Conservation (phyloP, 2,888 invertebrate species). For the Xestobium rufovillosum region DNA sequence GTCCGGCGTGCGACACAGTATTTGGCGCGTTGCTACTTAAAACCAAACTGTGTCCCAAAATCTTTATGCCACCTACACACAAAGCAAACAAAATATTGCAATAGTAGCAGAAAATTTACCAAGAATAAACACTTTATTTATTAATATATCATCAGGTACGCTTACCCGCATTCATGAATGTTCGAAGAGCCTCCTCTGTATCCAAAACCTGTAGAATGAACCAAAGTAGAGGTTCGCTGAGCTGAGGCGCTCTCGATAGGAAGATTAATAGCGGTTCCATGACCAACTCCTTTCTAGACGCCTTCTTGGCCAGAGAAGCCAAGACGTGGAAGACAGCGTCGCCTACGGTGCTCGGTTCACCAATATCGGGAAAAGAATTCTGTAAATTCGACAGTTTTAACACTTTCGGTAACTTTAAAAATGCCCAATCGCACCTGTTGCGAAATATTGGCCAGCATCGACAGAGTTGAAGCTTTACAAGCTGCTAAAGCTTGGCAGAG, state of each 20-base stretch:
- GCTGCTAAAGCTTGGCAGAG: slow-evolving; percentile 73
- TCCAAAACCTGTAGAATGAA: slow-evolving; percentile 74
- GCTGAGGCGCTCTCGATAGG: slow-evolving; percentile 49
- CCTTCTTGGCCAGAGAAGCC: slow-evolving; percentile 65
- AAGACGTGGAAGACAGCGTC: slow-evolving; percentile 85
- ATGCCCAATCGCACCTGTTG: too few species aligned
- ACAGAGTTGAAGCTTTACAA: slow-evolving; percentile 64
- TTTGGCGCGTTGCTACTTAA: slow-evolving; percentile 65
- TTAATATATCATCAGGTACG: slow-evolving; percentile 5
- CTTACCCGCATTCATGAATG: slow-evolving; percentile 63
- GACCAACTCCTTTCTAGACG: slow-evolving; percentile 66
- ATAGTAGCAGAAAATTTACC: background rate
- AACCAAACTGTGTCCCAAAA: slow-evolving; percentile 72
- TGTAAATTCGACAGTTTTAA: background rate
- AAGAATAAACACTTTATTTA: background rate
- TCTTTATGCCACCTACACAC: slow-evolving; percentile 55
- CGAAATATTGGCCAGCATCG: slow-evolving; percentile 50
- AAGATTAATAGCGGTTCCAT: slow-evolving; percentile 71
- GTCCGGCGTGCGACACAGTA: slow-evolving; percentile 48
- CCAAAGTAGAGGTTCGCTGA: slow-evolving; percentile 83
- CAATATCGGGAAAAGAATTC: slow-evolving; percentile 34
- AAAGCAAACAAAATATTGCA: slow-evolving; percentile 19
- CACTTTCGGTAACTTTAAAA: background rate
- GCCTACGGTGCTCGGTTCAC: slow-evolving; percentile 70
- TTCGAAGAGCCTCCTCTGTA: slow-evolving; percentile 63